These are phyloP conservation scores for Acanthornis magna DNA, from an alignment of 2,797 vertebrate species.

Conservation along the genomic window DNA sequence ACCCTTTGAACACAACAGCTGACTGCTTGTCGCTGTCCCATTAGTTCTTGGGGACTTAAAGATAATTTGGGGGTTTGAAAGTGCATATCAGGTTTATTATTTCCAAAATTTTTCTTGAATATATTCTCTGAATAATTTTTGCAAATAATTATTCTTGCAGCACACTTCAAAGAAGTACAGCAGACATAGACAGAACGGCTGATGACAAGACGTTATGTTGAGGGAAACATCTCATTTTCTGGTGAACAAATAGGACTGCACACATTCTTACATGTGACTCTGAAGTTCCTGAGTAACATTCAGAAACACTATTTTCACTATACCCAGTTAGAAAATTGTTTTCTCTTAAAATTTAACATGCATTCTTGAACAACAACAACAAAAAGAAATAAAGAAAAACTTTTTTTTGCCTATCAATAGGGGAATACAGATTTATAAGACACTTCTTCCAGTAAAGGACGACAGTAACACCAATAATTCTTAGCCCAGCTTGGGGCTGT, in stretches of 20 bases:
- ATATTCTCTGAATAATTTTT: not conserved
- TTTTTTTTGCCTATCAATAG: not conserved
- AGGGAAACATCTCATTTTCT: not conserved
- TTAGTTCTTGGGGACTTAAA: not conserved
- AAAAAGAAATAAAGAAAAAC: rapidly evolving
- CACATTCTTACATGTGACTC: not conserved
- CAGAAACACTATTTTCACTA: not conserved
- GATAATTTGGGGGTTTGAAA: not conserved
- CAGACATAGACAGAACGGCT: not conserved
- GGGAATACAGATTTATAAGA: not conserved
- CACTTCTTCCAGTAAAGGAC: not conserved
- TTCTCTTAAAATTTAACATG: not conserved
- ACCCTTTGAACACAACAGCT: not conserved
- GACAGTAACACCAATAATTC: not conserved
- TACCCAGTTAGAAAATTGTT: not conserved
- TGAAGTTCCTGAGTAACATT: not conserved
- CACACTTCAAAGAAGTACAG: not conserved
- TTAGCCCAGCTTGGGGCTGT: not conserved
- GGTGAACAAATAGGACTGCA: not conserved
- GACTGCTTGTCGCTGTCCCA: not conserved
- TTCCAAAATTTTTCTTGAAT: not conserved
- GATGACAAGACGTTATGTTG: not conserved
- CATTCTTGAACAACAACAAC: not conserved
- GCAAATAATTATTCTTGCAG: not conserved
- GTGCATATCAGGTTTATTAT: not conserved